Evolutionary conservation across 2,888 invertebrate genomes (phyloP).

Genomic region (Syritta pipiens): DNA sequence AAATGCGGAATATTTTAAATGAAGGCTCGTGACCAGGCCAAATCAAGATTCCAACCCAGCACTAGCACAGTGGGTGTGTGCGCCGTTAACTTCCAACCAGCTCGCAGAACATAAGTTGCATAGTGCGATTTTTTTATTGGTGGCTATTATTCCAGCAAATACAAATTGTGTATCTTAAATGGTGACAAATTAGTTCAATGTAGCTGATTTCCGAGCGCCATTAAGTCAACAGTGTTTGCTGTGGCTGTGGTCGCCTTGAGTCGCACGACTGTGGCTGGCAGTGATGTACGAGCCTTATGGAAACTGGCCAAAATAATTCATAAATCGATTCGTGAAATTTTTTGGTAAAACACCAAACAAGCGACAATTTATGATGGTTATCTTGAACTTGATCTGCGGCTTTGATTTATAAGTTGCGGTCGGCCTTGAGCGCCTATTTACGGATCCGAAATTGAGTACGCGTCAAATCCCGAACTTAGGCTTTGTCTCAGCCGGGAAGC

Average conservation of each 20-base stretch:
- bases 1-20: slow-evolving; percentile 37
- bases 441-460: slow-evolving; percentile 13
- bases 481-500: slow-evolving; percentile 21
- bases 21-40: slow-evolving; percentile 56
- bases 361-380: slow-evolving; percentile 16
- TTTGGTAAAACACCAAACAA: not conserved
- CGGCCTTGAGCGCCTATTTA: slow-evolving; percentile 13
- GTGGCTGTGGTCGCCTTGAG: not conserved
- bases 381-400: slow-evolving; percentile 7
- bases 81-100: slow-evolving; percentile 1
- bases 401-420: slow-evolving; percentile 15
- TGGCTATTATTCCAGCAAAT: slow-evolving; percentile 43
- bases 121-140: slow-evolving; percentile 48
- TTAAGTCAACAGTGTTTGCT: slow-evolving; percentile 8
- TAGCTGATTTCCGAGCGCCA: slow-evolving; percentile 29
- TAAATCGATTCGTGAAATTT: slow-evolving; percentile 12
- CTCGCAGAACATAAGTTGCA: slow-evolving; percentile 39
- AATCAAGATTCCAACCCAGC: slow-evolving; percentile 39
- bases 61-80: not conserved
- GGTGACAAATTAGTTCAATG: slow-evolving; percentile 60
- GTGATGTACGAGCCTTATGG: no score
- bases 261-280: not conserved
- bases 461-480: slow-evolving; percentile 15
- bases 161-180: slow-evolving; percentile 50
- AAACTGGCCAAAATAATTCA: not conserved